A percentile compares a stretch with the other conserved stretches of the same genome.
Evolutionary conservation across 2,797 vertebrate genomes (phyloP).

Genomic region (Micrastur ruficollis): DNA sequence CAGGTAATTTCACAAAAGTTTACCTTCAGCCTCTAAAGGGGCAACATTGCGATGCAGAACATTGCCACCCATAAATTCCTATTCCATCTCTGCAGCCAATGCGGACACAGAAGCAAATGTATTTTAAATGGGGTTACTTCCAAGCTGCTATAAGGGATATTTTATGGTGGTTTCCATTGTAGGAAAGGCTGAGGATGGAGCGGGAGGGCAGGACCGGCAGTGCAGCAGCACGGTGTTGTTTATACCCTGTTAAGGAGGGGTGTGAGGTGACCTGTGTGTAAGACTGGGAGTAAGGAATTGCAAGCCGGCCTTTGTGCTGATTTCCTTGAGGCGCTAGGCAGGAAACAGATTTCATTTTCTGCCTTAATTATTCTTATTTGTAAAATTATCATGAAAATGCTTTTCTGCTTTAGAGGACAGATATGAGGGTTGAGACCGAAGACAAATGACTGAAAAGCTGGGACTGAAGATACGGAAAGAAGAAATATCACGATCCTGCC

Average conservation of each 20-base stretch:
- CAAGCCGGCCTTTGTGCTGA: background rate
- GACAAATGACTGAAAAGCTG: background rate
- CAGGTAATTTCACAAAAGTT: background rate
- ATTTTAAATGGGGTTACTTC: background rate
- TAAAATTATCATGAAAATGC: background rate
- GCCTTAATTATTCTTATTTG: background rate
- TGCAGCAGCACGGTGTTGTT: background rate
- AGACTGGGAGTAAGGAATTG: background rate
- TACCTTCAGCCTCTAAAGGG: background rate
- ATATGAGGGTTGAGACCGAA: background rate
- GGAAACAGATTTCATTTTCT: background rate
- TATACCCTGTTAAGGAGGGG: background rate
- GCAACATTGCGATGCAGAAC: background rate
- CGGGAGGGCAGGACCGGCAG: background rate
- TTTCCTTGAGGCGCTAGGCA: background rate
- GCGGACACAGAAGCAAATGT: background rate
- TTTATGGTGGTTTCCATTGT: background rate
- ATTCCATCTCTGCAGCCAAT: background rate
- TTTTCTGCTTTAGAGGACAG: background rate
- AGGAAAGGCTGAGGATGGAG: background rate
- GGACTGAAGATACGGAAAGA: background rate
- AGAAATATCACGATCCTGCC: background rate
- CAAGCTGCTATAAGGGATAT: background rate
- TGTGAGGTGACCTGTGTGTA: fast-evolving
- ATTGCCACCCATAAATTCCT: background rate